Conservation (phyloP, 2,888 invertebrate species). For the Byasa hedistus region DNA sequence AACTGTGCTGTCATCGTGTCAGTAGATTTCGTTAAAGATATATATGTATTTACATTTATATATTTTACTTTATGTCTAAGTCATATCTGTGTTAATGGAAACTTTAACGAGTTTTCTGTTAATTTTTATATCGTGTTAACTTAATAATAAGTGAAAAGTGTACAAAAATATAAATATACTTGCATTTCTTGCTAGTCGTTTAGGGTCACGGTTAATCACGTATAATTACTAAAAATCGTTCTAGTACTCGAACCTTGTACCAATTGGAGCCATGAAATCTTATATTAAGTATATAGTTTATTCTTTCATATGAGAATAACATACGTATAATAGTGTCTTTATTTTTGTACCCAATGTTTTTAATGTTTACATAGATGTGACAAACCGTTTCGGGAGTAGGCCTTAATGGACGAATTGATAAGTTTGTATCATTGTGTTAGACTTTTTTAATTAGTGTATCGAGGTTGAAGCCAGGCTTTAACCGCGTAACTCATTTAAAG, state of each 20-base stretch:
- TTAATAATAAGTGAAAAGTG: slow-evolving; percentile 75
- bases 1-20: slow-evolving; percentile 31
- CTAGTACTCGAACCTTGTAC: slow-evolving; percentile 9
- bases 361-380: slow-evolving; percentile 58
- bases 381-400: slow-evolving; percentile 49
- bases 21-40: slow-evolving; percentile 42
- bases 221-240: slow-evolving; percentile 47
- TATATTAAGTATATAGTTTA: slow-evolving; percentile 36
- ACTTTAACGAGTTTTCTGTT: slow-evolving; percentile 59
- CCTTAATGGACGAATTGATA: slow-evolving; percentile 39
- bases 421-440: slow-evolving; percentile 27
- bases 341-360: slow-evolving; percentile 76
- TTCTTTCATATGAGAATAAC: slow-evolving; percentile 44
- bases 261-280: slow-evolving; percentile 46
- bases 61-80: slow-evolving; percentile 63
- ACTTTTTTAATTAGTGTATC: slow-evolving; percentile 28
- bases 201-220: slow-evolving; percentile 69
- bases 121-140: slow-evolving; percentile 75
- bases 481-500: slow-evolving; percentile 43
- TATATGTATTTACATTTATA: slow-evolving; percentile 37
- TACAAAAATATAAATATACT: slow-evolving; percentile 70
- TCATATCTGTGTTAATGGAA: slow-evolving; percentile 72
- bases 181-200: slow-evolving; percentile 78
- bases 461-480: slow-evolving; percentile 35
- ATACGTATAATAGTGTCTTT: slow-evolving; percentile 65